Evolutionary conservation across 2,888 invertebrate genomes (phyloP), one percentile per base, ranked within the genome.

Genomic region (Diarsia mendica): DNA sequence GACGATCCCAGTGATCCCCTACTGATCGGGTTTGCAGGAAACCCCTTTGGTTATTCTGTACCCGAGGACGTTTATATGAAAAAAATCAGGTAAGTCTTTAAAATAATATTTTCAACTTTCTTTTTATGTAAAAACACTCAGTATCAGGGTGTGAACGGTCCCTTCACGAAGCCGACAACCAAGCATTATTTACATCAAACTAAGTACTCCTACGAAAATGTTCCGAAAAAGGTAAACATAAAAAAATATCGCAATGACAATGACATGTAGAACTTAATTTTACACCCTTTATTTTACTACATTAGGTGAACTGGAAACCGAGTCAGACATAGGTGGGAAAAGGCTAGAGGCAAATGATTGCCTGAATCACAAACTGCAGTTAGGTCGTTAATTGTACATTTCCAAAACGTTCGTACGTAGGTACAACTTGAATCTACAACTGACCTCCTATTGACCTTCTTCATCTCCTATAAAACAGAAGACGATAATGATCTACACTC

Each of bases 21-120:
- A 2, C 83, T 96, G 58, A 93, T 96, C 0, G 95, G 95, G 1
- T 94, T 95, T 61, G 93, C 95, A 0, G 92, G 92, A 55, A 95
- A 96, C 79, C 96, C 96, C 0, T 96, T 92, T 75, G 92, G 95
- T 75, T 92, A 92, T 85, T 96, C 96, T 0, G 88, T 96, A 44
- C 95, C 95, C 1, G 94, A 93, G 49, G 91, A 91, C 5, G 95
- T 96, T 74, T 96, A 94, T 84, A 80, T 86, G 20, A 94, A 93
- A 79, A 95, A 95, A 48, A 93, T 94, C 11, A 95, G 95, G 96
- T 95, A 84, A 90, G 89, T 80, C 49, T 15, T 46, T 23, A 28
- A 23, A 51, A 51, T 9, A 20, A n/a, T n/a, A 51, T 20, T 51
- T 18, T 51, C 20, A 51, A 20, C 51, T 3, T 3, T 9, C 51